Conservation (phyloP, 1,140 invertebrate species). For the Phortica variegata region DNA sequence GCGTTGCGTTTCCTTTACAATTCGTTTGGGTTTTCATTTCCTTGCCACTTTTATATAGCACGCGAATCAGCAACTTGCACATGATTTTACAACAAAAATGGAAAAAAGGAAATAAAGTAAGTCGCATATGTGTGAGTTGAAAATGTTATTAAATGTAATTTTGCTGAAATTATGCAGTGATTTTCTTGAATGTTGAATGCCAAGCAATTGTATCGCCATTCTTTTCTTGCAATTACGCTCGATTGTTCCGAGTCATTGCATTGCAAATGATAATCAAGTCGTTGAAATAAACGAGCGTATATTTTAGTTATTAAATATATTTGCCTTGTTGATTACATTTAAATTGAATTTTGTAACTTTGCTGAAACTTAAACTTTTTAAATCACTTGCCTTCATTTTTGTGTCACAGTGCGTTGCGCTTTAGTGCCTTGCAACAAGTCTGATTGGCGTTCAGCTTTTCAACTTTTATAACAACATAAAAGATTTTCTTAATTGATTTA, state of each 20-base stretch:
- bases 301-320: conserved; percentile 29
- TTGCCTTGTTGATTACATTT: conserved; percentile 4
- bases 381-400: not conserved
- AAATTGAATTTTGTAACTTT: conserved; percentile 20
- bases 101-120: not conserved
- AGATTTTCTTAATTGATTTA: conserved; percentile 35
- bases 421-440: not conserved
- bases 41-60: conserved; percentile 32
- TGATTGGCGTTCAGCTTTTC: conserved; percentile 8
- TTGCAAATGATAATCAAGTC: too few species aligned
- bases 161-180: conserved; percentile 46
- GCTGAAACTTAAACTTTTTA: not conserved
- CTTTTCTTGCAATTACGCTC: too few species aligned
- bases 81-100: not conserved
- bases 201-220: too few species aligned
- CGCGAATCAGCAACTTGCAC: not conserved
- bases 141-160: conserved; percentile 31
- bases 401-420: not conserved
- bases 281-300: too few species aligned
- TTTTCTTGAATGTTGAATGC: too few species aligned
- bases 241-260: too few species aligned
- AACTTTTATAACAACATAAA: conserved; percentile 3
- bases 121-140: not conserved
- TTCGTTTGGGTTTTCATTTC: conserved; percentile 3
- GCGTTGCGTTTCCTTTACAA: conserved; percentile 16